Evolutionary conservation across 2,113 vertebrate species (phyloP).

Genomic region (Marmota monax): DNA sequence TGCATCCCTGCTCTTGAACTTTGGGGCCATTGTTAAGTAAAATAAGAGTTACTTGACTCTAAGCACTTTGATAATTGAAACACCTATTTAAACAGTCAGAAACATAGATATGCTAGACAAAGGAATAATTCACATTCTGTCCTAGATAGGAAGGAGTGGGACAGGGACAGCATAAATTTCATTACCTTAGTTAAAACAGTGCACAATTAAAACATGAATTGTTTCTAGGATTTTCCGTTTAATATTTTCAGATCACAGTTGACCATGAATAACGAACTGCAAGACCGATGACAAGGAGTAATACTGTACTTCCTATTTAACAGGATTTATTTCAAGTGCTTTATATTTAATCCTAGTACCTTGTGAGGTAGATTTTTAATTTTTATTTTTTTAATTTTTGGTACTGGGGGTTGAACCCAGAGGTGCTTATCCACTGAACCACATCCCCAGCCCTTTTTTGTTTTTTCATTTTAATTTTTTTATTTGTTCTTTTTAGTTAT

Average conservation of each 20-base stretch:
- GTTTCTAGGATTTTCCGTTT: background rate
- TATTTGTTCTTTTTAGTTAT: no score
- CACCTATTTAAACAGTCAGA: background rate
- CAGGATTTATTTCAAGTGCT: background rate
- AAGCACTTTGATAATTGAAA: background rate
- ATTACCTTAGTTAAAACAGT: background rate
- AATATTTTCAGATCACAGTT: background rate
- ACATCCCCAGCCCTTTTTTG: no score
- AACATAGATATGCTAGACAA: background rate
- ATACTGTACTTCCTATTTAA: background rate
- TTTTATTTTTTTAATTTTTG: no score
- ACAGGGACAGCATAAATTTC: background rate
- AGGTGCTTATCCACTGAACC: no score
- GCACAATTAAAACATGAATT: background rate
- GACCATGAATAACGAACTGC: background rate
- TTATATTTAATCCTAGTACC: background rate
- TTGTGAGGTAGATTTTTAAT: background rate
- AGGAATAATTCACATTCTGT: background rate
- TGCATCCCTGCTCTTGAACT: background rate
- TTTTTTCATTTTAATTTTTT: no score
- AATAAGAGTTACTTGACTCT: background rate
- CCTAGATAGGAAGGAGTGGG: background rate
- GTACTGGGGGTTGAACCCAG: no score
- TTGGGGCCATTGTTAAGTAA: background rate
- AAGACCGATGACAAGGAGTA: background rate